These are phyloP conservation scores for Trichonephila clavata DNA, from an alignment of 1,140 invertebrate genomes.

Conservation along the genomic window DNA sequence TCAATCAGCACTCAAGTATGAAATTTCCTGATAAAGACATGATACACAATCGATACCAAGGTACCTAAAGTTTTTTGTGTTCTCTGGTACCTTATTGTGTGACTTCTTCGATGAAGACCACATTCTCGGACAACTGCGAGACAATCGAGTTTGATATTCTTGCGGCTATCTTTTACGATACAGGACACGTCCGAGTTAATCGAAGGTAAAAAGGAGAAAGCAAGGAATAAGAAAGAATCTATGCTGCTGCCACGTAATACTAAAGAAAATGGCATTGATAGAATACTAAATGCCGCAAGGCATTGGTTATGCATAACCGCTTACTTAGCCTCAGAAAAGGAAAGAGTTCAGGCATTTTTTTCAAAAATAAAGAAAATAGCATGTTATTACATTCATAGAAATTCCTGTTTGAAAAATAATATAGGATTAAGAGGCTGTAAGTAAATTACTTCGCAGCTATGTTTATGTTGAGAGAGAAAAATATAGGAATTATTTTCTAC, in stretches of 20 bases:
- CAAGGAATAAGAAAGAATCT: not conserved
- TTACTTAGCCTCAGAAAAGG: not conserved
- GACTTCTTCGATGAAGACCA: not conserved
- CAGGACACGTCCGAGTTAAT: constrained; percentile 27
- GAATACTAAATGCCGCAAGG: not conserved
- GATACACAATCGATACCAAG: not conserved
- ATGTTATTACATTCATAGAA: too few relatives aligned
- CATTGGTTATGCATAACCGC: not conserved
- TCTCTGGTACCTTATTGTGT: not conserved
- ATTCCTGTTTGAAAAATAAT: too few relatives aligned
- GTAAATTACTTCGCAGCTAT: too few relatives aligned
- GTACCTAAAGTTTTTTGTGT: not conserved
- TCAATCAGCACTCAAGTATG: constrained; percentile 6
- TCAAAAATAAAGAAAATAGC: too few relatives aligned
- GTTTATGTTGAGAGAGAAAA: too few relatives aligned
- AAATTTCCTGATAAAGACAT: constrained; percentile 3
- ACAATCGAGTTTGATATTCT: constrained; percentile 30
- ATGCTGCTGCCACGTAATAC: not conserved
- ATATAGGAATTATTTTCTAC: too few relatives aligned
- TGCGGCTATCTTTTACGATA: not conserved
- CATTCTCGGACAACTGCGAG: not conserved
- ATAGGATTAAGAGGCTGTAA: too few relatives aligned
- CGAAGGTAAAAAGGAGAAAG: constrained; percentile 6
- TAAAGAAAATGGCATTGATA: not conserved
- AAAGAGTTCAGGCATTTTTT: too few relatives aligned